Evolutionary conservation across 1,140 invertebrate species (phyloP).

Genomic region (Ips typographus): DNA sequence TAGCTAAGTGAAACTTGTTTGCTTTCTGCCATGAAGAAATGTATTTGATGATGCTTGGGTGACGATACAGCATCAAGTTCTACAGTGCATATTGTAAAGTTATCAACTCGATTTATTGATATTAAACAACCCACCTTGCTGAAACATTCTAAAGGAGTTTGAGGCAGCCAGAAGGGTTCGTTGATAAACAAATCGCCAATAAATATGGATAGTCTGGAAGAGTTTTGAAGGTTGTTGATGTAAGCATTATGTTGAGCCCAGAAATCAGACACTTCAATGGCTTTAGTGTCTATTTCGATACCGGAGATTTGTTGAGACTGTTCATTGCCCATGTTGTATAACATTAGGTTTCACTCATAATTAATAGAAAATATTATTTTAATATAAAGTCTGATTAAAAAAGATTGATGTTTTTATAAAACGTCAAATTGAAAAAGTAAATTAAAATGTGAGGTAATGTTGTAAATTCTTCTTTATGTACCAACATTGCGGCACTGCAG

Average conservation of each 20-base stretch:
- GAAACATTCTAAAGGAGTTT: constrained; percentile 69
- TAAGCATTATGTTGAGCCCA: constrained; percentile 73
- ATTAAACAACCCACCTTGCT: constrained; percentile 60
- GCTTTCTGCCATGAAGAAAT: constrained; percentile 76
- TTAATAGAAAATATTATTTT: background rate
- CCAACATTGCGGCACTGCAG: too few relatives aligned
- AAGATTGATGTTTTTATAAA: too few relatives aligned
- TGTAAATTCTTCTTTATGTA: too few relatives aligned
- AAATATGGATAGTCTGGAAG: constrained; percentile 69
- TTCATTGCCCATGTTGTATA: constrained; percentile 69
- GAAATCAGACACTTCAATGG: constrained; percentile 72
- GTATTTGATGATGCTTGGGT: constrained; percentile 79
- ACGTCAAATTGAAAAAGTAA: too few relatives aligned
- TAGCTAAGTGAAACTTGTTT: constrained; percentile 71
- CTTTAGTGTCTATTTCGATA: constrained; percentile 72
- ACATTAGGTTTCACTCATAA: background rate
- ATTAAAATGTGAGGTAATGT: too few relatives aligned
- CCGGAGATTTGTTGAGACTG: constrained; percentile 66
- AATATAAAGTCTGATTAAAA: background rate
- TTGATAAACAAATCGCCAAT: constrained; percentile 64
- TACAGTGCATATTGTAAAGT: constrained; percentile 53
- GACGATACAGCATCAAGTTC: constrained; percentile 79
- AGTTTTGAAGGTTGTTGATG: constrained; percentile 59
- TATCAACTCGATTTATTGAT: constrained; percentile 7
- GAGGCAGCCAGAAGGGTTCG: constrained; percentile 62